Evolutionary conservation across 2,113 vertebrate species (phyloP), one percentile per base, ranked within the genome.

Genomic region (Aplodontia rufa): DNA sequence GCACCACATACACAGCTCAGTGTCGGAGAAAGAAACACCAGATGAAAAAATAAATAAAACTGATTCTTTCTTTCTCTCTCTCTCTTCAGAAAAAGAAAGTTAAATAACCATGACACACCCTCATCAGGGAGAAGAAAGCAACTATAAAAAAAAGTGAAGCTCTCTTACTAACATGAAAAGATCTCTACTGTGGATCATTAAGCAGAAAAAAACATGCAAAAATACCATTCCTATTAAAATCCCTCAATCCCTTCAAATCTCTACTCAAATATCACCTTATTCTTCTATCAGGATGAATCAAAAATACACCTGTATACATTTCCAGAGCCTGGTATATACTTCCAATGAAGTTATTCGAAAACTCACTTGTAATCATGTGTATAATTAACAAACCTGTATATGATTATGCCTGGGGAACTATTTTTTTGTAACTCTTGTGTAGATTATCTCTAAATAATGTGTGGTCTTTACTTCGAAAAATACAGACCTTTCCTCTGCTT

Each of bases 361-460:
- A 99, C 99, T 99, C 99, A 99, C 99, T 99, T 99, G 99, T 99
- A 99, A 99, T 99, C 99, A 99, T 99, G 99, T 99, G 99, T 99
- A 99, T 99, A 99, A 99, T 99, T 99, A 99, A 99, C 99, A 99
- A 99, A 99, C 99, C 99, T 99, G 99, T 99, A 99, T 99, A 99
- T 99, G 99, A 99, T 99, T 99, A 99, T 99, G 99, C 99, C 99
- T 99, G 99, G 99, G 99, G 99, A 99, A 99, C 99, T 99, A 99
- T 99, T 99, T 99, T 99, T 99, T 99, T 99, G 99, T 99, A 99
- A 99, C 99, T 99, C 99, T 99, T 99, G 99, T 99, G 99, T 99
- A 99, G 99, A 99, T 99, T 99, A 99, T 99, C 99, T 99, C 99
- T 99, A 99, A 99, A 99, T 99, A 99, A 99, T 98, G 99, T 99